Evolutionary conservation across 2,797 vertebrate species (phyloP).

Genomic region (Borostomias antarcticus): DNA sequence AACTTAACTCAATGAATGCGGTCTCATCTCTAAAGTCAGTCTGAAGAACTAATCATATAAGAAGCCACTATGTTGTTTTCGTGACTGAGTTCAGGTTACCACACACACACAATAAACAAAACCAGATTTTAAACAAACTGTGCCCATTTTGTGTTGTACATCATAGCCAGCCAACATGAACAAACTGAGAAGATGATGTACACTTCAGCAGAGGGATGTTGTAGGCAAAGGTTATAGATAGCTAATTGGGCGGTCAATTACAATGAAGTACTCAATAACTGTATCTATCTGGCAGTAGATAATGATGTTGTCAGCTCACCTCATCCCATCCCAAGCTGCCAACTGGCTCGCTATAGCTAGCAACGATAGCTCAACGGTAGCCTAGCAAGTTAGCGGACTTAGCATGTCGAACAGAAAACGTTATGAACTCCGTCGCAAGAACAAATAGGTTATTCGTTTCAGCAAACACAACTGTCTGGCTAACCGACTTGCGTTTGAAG

Average conservation of each 20-base stretch:
- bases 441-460: too few relatives aligned
- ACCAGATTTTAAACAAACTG: too few relatives aligned
- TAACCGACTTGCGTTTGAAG: background rate
- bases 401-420: background rate
- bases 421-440: background rate
- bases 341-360: background rate
- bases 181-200: background rate
- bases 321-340: background rate
- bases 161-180: too few relatives aligned
- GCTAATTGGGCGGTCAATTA: background rate
- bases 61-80: too few relatives aligned
- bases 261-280: background rate
- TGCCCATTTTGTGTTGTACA: too few relatives aligned
- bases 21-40: too few relatives aligned
- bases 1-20: too few relatives aligned
- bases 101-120: too few relatives aligned
- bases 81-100: too few relatives aligned
- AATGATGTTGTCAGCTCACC: background rate
- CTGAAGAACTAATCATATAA: too few relatives aligned
- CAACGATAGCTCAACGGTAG: too few relatives aligned
- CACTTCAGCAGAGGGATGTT: background rate
- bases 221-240: too few relatives aligned
- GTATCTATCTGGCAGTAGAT: background rate
- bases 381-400: background rate
- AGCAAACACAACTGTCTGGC: background rate